Percentiles rank a stretch among this genome's conserved stretches.
These are phyloP conservation scores for Mesocentrotus franciscanus DNA, from an alignment of 53 echinoderm and acorn worm species.

Conservation along the genomic window DNA sequence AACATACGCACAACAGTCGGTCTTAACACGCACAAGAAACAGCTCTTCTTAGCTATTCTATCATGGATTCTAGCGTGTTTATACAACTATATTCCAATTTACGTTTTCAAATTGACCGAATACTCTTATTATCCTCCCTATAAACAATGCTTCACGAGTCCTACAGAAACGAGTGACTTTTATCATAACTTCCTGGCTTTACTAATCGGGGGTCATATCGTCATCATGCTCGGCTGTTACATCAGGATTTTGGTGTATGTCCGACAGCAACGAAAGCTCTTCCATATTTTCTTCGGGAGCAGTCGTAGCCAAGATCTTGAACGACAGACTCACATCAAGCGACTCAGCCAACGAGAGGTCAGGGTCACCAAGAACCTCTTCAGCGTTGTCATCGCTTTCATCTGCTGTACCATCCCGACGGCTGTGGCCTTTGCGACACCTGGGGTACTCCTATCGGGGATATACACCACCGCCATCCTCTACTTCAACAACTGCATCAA, in stretches of 20 bases:
- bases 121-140: constrained; percentile 59
- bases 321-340: background rate
- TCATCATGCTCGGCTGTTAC: constrained; percentile 50
- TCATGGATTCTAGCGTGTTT: constrained; percentile 50
- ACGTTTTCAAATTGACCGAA: constrained; percentile 29
- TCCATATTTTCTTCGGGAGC: constrained; percentile 21
- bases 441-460: constrained; percentile 9
- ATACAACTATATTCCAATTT: constrained; percentile 53
- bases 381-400: constrained; percentile 57
- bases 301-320: background rate
- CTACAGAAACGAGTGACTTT: constrained; percentile 12
- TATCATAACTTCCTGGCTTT: constrained; percentile 49
- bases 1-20: background rate
- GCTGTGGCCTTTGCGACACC: constrained; percentile 50
- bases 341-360: constrained; percentile 40
- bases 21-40: constrained; percentile 37
- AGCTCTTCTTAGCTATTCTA: constrained; percentile 27
- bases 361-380: constrained; percentile 59
- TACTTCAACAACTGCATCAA: constrained; percentile 66
- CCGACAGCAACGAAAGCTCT: constrained; percentile 22
- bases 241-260: constrained; percentile 25
- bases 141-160: constrained; percentile 58
- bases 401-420: constrained; percentile 59
- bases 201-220: constrained; percentile 20
- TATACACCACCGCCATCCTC: constrained; percentile 59